Evolutionary conservation across 2,888 invertebrate genomes (phyloP), one percentile per base, ranked within the genome.

Genomic region (Pediacus dermestoides): DNA sequence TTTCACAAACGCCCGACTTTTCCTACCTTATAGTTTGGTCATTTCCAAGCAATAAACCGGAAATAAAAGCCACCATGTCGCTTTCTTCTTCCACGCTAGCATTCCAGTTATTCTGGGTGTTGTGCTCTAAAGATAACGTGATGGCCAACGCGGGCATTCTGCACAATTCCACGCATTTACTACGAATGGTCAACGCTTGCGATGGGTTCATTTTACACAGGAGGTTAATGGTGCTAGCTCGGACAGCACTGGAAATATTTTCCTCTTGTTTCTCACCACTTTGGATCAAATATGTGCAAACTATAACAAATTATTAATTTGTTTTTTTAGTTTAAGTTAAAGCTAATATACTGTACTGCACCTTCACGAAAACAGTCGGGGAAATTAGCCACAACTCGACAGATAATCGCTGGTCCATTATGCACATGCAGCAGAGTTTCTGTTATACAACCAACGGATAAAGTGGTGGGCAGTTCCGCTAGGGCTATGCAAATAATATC

Each of bases 401-500:
- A 91, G 55, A 95, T 85, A 42, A 96, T 85, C 50, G 83, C 80
- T 7, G 90, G 82, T 0, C 95, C 95, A 70, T 91, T 88, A 56
- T 88, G 88, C 0, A 95, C 86, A 70, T 90, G 86, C 1, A 96
- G 72, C 11, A 96, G 69, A 0, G 90, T 88, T 72, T 96, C 95
- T 3, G 87, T 80, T 37, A 88, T 76, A 50, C 88, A 89, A 48
- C 85, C 76, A 34, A 93, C 80, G 35, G 84, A 88, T 2, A 96
- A 70, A 30, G 94, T 74, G 34, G 88, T 87, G 0, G 95, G 94
- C 21, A 96, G 70, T 67, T 96, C 95, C 4, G 94, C 93, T 39
- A 95, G 74, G 16, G 92, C 89, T 40, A 96, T 93, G 64, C 92
- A 93, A 32, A 96, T 80, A 0, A 94, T 91, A 72, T 95, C 94